Evolutionary conservation across 2,888 invertebrate genomes (phyloP), one percentile per base, ranked within the genome.

Genomic region (Ochlodes sylvanus): DNA sequence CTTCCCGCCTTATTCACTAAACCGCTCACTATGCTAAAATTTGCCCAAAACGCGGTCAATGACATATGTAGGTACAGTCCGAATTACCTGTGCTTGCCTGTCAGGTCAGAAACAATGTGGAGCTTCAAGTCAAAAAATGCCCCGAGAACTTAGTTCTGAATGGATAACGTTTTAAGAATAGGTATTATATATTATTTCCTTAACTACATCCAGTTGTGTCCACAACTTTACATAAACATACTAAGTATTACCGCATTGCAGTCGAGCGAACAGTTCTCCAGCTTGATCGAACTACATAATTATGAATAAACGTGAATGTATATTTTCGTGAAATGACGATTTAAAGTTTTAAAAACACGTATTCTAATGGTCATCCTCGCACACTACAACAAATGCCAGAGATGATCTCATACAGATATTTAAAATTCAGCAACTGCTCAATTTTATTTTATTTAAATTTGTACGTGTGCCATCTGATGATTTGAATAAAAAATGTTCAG

Each of bases 171-270:
- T 34, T 27, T 56, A 14, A 41, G 15, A 38, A 56, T 41, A 17
- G 34, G 34, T 34, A 7, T 9, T 57, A 27, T 27, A 27, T 27
- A 27, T 17, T 38, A 15, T 19, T 7, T 7, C 2, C 17, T 27
- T 2, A 27, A 17, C 2, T 41, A 57, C 19, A 19, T 19, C 21
- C 41, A 41, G 34, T 41, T 52, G 38, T 62, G 34, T 21, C 41
- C 17, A 61, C 41, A 75, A 50, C 3, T 19, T 15, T 47, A 17
- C 17, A 17, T 7, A 15, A 2, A 12, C 19, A 27, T n/a, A 76
- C 75, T 74, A n/a, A n/a, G n/a, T n/a, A 73, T 76, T 79, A 75
- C 75, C 78, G 81, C 82, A 82, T 78, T 83, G 81, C 82, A 83
- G 82, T 79, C 73, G 72, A 76, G 70, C 78, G 76, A 78, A 77